Evolutionary conservation across 1,140 invertebrate genomes (phyloP).

Genomic region (Cylas formicarius): DNA sequence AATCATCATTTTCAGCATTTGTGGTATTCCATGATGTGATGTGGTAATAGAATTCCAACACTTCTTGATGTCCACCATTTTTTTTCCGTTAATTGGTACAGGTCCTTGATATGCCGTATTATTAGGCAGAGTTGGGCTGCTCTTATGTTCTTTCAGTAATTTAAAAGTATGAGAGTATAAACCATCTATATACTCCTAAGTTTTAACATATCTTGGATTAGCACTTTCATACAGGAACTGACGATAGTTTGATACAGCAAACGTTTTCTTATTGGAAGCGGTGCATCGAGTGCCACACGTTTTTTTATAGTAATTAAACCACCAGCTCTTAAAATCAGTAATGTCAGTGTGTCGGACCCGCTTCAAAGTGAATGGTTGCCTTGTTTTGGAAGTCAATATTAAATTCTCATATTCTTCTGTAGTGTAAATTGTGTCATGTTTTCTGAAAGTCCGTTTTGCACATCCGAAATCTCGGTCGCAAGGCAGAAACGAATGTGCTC

Average conservation of each 20-base stretch:
- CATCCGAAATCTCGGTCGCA: slow-evolving; percentile 34
- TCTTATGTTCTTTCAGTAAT: slow-evolving; percentile 9
- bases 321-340: slow-evolving; percentile 22
- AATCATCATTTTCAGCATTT: too few relatives aligned
- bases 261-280: slow-evolving; percentile 12
- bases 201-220: slow-evolving; percentile 13
- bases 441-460: slow-evolving; percentile 26
- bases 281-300: neutral
- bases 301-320: slow-evolving; percentile 17
- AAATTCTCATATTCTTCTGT: slow-evolving; percentile 25
- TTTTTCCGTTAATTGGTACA: slow-evolving; percentile 16
- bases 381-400: slow-evolving; percentile 22
- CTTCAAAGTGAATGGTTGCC: slow-evolving; percentile 21
- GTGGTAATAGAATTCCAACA: too few relatives aligned
- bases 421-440: slow-evolving; percentile 23
- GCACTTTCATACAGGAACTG: slow-evolving; percentile 17
- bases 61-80: slow-evolving; percentile 18
- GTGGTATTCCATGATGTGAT: too few relatives aligned
- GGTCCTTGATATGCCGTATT: slow-evolving; percentile 4
- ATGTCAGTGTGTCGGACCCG: slow-evolving; percentile 21
- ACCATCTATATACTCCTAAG: slow-evolving; percentile 10
- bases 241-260: slow-evolving; percentile 15
- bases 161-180: slow-evolving; percentile 13
- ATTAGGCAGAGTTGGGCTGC: slow-evolving; percentile 4
- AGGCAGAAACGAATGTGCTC: slow-evolving; percentile 34